A percentile compares a stretch with the other conserved stretches of the same genome.
Evolutionary conservation across 2,113 vertebrate species (phyloP).

Genomic region (Andinoacara biseriatus): DNA sequence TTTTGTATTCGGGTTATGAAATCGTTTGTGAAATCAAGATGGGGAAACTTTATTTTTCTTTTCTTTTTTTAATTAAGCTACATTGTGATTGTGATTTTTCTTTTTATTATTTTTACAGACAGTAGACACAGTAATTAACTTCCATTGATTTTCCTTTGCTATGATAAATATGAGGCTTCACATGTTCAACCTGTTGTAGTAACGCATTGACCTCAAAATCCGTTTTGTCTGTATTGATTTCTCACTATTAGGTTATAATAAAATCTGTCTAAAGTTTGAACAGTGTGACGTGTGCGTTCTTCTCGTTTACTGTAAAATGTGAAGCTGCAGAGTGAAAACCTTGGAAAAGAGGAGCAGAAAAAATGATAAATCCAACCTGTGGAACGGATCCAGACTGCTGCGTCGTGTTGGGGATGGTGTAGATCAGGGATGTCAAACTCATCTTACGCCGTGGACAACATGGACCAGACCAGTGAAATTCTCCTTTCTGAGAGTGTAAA

Average conservation of each 20-base stretch:
- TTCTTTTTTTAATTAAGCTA: background rate
- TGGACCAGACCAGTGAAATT: no score
- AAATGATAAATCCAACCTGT: no score
- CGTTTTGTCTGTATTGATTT: conserved; percentile 30
- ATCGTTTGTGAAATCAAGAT: background rate
- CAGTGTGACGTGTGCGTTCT: accelerated
- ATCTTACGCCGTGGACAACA: no score
- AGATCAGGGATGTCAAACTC: no score
- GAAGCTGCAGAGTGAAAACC: no score
- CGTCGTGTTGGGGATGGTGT: no score
- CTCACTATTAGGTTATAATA: conserved; percentile 22
- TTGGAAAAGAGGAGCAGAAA: no score
- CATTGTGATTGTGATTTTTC: background rate
- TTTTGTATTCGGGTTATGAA: conserved; percentile 4
- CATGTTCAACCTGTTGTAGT: conserved; percentile 14
- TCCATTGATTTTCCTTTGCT: conserved; percentile 11
- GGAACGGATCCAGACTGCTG: no score
- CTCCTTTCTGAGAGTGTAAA: no score
- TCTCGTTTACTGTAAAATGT: background rate
- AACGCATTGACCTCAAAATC: background rate
- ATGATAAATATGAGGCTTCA: conserved; percentile 10
- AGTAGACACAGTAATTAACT: background rate
- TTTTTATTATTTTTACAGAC: background rate
- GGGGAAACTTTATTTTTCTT: background rate
- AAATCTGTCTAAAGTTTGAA: conserved; percentile 33